Evolutionary conservation across 2,113 vertebrate genomes (phyloP).

Genomic region (Poecilia latipinna): DNA sequence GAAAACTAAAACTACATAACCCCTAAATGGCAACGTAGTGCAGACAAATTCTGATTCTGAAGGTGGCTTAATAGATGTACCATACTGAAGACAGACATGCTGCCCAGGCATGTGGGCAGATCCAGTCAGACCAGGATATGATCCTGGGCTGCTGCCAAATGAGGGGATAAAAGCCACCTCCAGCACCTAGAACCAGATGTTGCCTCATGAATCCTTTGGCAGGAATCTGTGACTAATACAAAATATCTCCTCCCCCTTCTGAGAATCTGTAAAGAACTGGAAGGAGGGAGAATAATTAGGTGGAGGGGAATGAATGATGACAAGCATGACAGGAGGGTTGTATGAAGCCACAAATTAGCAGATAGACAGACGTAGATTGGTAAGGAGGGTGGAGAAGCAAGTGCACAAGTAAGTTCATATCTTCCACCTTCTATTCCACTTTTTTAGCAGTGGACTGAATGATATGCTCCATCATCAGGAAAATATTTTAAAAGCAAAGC

Average conservation of each 20-base stretch:
- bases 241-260: slow-evolving; percentile 24
- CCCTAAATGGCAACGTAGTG: neutral
- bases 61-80: neutral
- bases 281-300: slow-evolving; percentile 1
- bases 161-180: slow-evolving; percentile 36
- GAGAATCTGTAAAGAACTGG: slow-evolving; percentile 18
- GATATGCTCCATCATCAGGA: slow-evolving; percentile 26
- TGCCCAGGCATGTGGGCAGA: slow-evolving; percentile 21
- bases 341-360: slow-evolving; percentile 24
- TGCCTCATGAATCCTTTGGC: slow-evolving; percentile 43
- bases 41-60: slow-evolving; percentile 3
- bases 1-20: neutral
- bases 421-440: neutral
- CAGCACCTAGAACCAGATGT: slow-evolving; percentile 70
- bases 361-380: slow-evolving; percentile 34
- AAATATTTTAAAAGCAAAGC: slow-evolving; percentile 42
- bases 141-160: slow-evolving; percentile 46
- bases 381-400: slow-evolving; percentile 14
- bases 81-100: slow-evolving; percentile 1
- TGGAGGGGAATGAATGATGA: slow-evolving; percentile 23
- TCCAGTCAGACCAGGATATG: slow-evolving; percentile 17
- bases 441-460: slow-evolving; percentile 15
- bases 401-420: slow-evolving; percentile 7
- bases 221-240: slow-evolving; percentile 68
- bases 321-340: slow-evolving; percentile 29